Evolutionary conservation across 2,113 vertebrate species (phyloP).

Genomic region (Strix aluco): DNA sequence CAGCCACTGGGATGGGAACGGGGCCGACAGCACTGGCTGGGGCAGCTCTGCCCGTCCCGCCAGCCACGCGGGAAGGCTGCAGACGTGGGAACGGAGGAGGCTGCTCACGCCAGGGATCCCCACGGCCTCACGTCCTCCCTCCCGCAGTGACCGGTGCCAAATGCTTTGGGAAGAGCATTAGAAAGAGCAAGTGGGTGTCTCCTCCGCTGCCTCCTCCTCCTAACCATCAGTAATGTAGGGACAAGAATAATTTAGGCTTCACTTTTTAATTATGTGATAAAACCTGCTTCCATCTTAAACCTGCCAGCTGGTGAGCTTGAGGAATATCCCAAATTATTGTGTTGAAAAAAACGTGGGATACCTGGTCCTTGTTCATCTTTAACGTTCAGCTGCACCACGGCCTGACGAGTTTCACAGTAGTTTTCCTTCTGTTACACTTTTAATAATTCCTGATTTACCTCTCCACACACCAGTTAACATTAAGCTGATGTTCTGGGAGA

Average conservation of each 20-base stretch:
- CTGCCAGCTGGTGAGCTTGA: background rate
- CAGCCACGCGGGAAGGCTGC: background rate
- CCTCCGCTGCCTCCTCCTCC: background rate
- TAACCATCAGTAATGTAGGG: background rate
- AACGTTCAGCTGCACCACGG: accelerated
- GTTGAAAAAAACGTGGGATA: accelerated
- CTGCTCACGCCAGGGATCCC: background rate
- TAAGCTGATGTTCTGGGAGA: background rate
- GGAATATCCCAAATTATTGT: accelerated
- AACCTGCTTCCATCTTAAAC: background rate
- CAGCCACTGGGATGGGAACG: too few species aligned
- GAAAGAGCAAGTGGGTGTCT: background rate
- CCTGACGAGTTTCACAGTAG: background rate
- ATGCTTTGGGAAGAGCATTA: background rate
- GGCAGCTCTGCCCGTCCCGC: too few species aligned
- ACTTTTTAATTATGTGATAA: background rate
- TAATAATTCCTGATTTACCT: background rate
- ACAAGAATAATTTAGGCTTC: background rate
- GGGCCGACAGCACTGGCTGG: too few species aligned
- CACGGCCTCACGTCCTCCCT: background rate
- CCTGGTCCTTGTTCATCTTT: background rate
- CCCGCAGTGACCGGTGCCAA: accelerated
- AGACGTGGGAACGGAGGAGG: background rate
- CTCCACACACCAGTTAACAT: background rate
- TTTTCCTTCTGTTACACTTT: background rate